Base-by-base conservation (phyloP, 2,888 invertebrate species). In the Horisme vitalbata region DNA sequence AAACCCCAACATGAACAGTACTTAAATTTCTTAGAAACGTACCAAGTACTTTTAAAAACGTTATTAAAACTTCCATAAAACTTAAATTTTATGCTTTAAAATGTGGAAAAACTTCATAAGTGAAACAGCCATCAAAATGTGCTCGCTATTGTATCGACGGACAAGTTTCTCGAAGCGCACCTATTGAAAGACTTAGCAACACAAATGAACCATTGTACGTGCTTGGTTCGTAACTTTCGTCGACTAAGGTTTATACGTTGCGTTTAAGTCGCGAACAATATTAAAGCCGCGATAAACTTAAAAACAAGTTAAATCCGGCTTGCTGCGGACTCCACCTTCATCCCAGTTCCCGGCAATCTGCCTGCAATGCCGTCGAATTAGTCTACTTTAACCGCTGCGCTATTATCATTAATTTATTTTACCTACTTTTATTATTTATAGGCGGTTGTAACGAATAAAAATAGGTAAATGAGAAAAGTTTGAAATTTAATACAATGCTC, bases 291-390 rank as follows among this genome's bases (percentile, higher is more conserved):
- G 80, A 82, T 86, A 83, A 87, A 85, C 83, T 86, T 84, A 84
- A 84, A 85, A 86, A 86, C 84, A 83, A 85, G 80, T 85, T 85
- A 78, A 86, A 87, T 85, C 85, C 81, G 70, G 74, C 78, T 82
- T 78, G 69, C 80, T 78, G 72, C 73, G 74, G 68, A 76, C 71
- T 77, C 70, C 46, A 49, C 56, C 73, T 72, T 72, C 71, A 69
- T 75, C 71, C 75, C 68, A 21, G 24, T 31, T 73, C 69, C 74
- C 71, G 65, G 68, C 75, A 76, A 81, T 77, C 72, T 79, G 75
- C 73, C 73, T 80, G 78, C 80, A 75, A 68, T 80, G 75, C 79
- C 66, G 81, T 65, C 68, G 75, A 76, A 82, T 82, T 82, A 80
- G 71, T 72, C 63, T 65, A 55, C 63, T 68, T 68, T 69, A 71